These are phyloP conservation scores for Cheilosia urbana DNA, from an alignment of 2,888 invertebrate species.

Conservation along the genomic window DNA sequence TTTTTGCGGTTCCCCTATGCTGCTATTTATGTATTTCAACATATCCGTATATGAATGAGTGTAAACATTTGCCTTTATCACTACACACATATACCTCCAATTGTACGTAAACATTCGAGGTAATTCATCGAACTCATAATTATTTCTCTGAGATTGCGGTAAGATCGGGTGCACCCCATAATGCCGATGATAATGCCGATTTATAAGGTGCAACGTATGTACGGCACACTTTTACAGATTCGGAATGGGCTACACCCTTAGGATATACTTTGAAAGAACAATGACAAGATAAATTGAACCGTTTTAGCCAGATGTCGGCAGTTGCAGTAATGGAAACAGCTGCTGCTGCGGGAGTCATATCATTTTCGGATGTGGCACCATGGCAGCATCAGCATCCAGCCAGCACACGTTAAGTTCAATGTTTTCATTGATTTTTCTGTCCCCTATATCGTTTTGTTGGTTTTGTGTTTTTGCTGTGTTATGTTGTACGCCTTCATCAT, in stretches of 20 bases:
- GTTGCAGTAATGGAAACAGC: slow-evolving; percentile 63
- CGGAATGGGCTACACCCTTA: slow-evolving; percentile 31
- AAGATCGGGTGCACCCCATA: slow-evolving; percentile 26
- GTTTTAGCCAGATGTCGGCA: slow-evolving; percentile 26
- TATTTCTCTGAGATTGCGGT: slow-evolving; percentile 37
- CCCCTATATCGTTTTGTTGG: slow-evolving; percentile 42
- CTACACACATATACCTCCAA: not conserved
- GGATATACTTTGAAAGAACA: slow-evolving; percentile 35
- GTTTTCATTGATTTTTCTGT: slow-evolving; percentile 55
- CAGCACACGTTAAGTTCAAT: slow-evolving; percentile 13
- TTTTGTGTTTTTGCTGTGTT: slow-evolving; percentile 1
- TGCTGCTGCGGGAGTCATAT: slow-evolving; percentile 48
- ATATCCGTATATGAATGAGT: not conserved
- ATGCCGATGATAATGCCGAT: slow-evolving; percentile 46
- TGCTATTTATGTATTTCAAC: slow-evolving; percentile 9
- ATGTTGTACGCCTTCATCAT: slow-evolving; percentile 46
- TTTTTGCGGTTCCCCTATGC: slow-evolving; percentile 7
- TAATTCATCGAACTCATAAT: slow-evolving; percentile 44
- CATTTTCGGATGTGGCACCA: slow-evolving; percentile 33
- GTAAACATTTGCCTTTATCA: slow-evolving; percentile 15
- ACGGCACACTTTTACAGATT: slow-evolving; percentile 45
- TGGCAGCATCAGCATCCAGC: slow-evolving; percentile 5
- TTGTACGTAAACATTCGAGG: not conserved
- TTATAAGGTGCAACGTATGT: slow-evolving; percentile 61
- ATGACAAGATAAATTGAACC: slow-evolving; percentile 65